Evolutionary conservation across 1,140 invertebrate species (phyloP).

Genomic region (Lepidurus apus): DNA sequence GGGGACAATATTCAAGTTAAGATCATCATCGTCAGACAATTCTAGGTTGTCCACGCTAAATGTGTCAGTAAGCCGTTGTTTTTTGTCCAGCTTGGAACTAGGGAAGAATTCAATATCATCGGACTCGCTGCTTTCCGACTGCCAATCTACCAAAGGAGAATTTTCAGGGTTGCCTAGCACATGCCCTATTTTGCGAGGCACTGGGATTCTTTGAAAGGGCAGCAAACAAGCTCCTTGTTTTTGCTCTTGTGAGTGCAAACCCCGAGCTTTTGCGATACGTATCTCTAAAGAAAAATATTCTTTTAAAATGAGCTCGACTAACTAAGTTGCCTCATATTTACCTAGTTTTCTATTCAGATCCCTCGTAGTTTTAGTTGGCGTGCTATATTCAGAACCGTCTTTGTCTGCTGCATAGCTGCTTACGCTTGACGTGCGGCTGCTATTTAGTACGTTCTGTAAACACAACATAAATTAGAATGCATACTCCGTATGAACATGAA

Average conservation of each 20-base stretch:
- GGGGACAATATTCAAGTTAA: not conserved
- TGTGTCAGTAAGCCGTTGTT: not conserved
- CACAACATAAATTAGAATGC: not conserved
- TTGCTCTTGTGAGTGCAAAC: not conserved
- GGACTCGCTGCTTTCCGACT: not conserved
- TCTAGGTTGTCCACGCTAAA: not conserved
- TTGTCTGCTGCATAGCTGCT: not conserved
- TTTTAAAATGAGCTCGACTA: too few relatives aligned
- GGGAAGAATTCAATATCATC: not conserved
- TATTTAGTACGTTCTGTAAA: not conserved
- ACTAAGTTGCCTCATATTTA: not conserved
- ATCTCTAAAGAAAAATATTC: not conserved
- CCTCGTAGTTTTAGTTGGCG: not conserved
- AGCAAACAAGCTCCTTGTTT: not conserved
- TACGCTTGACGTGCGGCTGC: not conserved
- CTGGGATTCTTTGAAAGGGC: not conserved
- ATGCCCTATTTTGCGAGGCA: not conserved
- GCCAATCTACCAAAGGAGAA: not conserved
- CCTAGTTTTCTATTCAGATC: not conserved
- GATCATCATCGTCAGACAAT: not conserved
- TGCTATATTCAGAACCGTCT: not conserved
- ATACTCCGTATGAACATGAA: not conserved
- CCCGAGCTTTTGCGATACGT: not conserved
- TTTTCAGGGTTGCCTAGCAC: not conserved
- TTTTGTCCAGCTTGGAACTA: not conserved